Evolutionary conservation across 1,140 invertebrate genomes (phyloP), one percentile per base, ranked within the genome.

Genomic region (Aradophagus sp.): DNA sequence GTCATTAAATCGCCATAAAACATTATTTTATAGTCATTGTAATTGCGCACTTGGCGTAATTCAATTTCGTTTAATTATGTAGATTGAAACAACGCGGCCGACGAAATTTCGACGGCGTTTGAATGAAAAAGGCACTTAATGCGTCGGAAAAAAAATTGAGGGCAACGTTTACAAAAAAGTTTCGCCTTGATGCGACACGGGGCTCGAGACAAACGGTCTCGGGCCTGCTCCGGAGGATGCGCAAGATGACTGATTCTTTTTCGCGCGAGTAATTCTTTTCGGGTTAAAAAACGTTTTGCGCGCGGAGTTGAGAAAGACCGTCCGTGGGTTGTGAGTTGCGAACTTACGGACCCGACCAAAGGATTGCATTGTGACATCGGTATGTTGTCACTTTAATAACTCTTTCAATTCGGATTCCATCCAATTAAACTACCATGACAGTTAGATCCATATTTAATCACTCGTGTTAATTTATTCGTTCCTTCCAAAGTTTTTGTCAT

Each of bases 321-420:
- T 32, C 31, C 45, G 63, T 44, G 19, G 39, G 31, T 36, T 58
- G 44, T 19, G 44, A 42, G 53, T 26, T 17, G 50, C 42, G 38
- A 56, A 34, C 38, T 52, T 59, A 44, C 20, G 47, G 44, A 39
- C 34, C 44, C 32, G 17, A 34, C 26, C 59, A 53, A 61, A 48
- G 48, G 56, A 69, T 62, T 50, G 56, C 50, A 50, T 55, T 61
- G 66, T 69, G 67, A 70, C 67, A 63, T 70, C 44, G 52, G 50
- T 71, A 71, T 65, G 67, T 55, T 63, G 59, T 59, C 67, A 48
- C 65, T 71, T 71, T 71, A 59, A 71, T 71, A 65, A 53, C 53
- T 48, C 52, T 56, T 44, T 47, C 42, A 20, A 34, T 15, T 48
- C 23, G 44, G 31, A 62, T 58, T 42, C 39, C 31, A 48, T 63